These are phyloP conservation scores for Clarias fuscus DNA, from an alignment of 2,797 vertebrate species.

Conservation along the genomic window DNA sequence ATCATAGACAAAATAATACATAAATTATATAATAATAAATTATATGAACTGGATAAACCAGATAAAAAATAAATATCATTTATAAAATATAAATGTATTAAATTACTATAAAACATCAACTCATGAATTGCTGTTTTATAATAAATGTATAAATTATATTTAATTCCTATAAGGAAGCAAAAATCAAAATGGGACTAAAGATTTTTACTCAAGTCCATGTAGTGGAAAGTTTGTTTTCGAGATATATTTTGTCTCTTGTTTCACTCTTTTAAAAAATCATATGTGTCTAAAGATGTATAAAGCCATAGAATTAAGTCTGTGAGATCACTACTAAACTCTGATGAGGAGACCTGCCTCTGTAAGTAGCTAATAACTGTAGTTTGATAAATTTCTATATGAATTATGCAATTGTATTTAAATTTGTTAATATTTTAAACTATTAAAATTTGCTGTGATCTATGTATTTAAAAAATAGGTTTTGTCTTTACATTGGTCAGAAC, in stretches of 20 bases:
- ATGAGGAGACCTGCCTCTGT: neutral
- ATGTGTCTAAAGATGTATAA: too few species aligned
- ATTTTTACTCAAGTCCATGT: neutral
- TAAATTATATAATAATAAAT: too few species aligned
- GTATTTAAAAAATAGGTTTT: too few species aligned
- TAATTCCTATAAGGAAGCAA: neutral
- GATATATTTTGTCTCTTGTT: neutral
- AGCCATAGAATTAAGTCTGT: neutral
- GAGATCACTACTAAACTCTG: neutral
- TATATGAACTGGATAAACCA: too few species aligned
- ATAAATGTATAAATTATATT: neutral
- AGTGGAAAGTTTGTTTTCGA: neutral
- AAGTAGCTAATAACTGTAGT: neutral
- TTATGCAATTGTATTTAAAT: neutral
- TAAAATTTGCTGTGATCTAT: neutral
- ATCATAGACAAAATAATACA: neutral
- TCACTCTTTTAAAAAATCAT: neutral
- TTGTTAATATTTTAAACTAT: neutral
- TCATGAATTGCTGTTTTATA: neutral
- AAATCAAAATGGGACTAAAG: neutral
- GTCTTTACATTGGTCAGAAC: too few species aligned
- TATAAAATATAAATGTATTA: neutral
- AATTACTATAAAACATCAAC: neutral
- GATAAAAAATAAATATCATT: neutral
- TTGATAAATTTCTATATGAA: neutral